A percentile compares a stretch with the other conserved stretches of the same genome.
These are phyloP conservation scores for Entomobrya proxima DNA, from an alignment of 2,888 invertebrate species.

Conservation along the genomic window DNA sequence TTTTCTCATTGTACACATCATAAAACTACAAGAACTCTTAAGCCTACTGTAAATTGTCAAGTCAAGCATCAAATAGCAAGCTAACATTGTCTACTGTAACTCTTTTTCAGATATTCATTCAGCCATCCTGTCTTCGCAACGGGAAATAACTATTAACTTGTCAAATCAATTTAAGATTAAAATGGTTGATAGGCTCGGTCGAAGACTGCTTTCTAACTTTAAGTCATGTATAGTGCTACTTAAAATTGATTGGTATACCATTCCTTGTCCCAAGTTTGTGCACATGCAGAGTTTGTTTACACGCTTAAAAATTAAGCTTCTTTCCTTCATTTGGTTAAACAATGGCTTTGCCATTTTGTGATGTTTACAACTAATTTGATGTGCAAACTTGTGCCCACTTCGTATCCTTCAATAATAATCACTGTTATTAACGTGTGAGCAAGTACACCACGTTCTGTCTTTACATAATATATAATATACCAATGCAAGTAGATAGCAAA, in stretches of 20 bases:
- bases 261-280: neutral
- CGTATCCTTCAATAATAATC: constrained; percentile 33
- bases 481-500: neutral
- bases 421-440: constrained; percentile 2
- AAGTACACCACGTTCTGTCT: neutral
- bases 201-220: neutral
- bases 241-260: constrained; percentile 3
- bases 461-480: neutral
- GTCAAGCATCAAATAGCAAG: neutral
- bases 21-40: neutral
- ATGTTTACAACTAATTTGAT: constrained; percentile 35
- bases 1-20: neutral
- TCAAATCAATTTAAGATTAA: constrained; percentile 53
- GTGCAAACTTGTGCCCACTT: constrained; percentile 38
- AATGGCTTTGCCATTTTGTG: neutral
- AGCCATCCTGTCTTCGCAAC: neutral
- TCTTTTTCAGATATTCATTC: neutral
- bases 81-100: neutral
- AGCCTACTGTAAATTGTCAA: neutral
- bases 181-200: constrained; percentile 20
- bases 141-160: constrained; percentile 50
- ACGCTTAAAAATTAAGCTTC: neutral
- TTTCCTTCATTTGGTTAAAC: neutral
- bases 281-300: neutral
- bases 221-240: neutral